phyloP scores from a whole-genome alignment of 2,888 invertebrate genomes.

The Philhelius pedissequus region DNA sequence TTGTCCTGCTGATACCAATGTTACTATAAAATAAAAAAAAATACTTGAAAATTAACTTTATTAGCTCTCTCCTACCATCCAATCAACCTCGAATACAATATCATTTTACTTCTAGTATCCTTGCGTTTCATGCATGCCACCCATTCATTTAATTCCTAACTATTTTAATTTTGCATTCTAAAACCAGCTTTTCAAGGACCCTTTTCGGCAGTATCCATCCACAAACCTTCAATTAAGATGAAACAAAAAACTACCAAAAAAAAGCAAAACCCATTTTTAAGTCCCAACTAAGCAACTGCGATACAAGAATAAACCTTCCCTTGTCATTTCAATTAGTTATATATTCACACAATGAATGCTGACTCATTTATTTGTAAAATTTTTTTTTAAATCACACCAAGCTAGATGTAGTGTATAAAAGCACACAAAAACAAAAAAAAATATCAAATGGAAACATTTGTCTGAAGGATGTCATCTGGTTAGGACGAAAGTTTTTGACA shows the following conservation, averaged over 20 bases:
- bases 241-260: not conserved
- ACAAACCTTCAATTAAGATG: not conserved
- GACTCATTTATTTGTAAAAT: not conserved
- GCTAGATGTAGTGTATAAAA: not conserved
- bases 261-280: not conserved
- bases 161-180: no score
- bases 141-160: no score
- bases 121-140: no score
- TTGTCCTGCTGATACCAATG: no score
- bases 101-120: no score
- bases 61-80: no score
- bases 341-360: not conserved
- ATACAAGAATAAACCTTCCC: constrained; percentile 56
- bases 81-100: no score
- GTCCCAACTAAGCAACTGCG: constrained; percentile 32
- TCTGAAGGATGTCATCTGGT: constrained; percentile 57
- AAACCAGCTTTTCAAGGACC: not conserved
- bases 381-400: not conserved
- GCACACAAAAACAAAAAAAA: not conserved
- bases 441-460: constrained; percentile 51
- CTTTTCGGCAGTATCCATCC: not conserved
- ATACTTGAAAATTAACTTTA: no score
- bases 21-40: no score
- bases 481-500: constrained; percentile 32
- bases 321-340: constrained; percentile 59